Evolutionary conservation across 1,140 invertebrate genomes (phyloP), one percentile per base, ranked within the genome.

Genomic region (Globodera ellingtonae): DNA sequence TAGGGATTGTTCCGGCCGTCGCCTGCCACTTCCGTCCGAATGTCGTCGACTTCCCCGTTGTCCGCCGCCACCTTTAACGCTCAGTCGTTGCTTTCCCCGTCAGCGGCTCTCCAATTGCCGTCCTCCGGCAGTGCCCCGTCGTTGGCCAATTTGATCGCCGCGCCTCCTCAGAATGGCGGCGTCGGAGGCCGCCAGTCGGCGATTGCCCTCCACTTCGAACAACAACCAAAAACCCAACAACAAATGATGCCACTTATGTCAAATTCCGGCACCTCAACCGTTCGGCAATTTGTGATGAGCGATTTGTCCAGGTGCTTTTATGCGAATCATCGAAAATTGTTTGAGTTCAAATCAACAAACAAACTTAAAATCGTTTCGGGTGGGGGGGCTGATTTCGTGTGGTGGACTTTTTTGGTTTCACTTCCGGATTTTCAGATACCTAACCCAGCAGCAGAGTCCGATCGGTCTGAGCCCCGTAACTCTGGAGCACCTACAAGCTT

Each of bases 381-480:
- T 35, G 35, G 35, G 35, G 35, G 35, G 35, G 24, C 24, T 24
- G 24, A 35, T 35, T 35, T 35, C 35, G 35, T 35, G 35, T 35
- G 35, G 35, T 35, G 35, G 3, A 35, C 35, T 35, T 35, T 35
- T 74, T 15, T n/a, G 10, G 13, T 9, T 6, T 35, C 4, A 46
- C 47, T 73, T 7, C 21, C 44, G n/a, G 24, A 18, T 74, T 69
- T 67, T 52, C 52, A 77, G 75, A 10, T 77, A 77, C 48, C 21
- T 77, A 21, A 69, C 56, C 48, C 75, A 77, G 50, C 67, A 70
- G 35, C 67, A 77, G 47, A 77, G 62, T 66, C 75, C 75, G 48
- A 69, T 69, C 21, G 69, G 48, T 13, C 24, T 47, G 24, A 77
- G 24, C 67, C 5, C 8, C 6, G 35, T 18, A 44, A 6, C 67